Evolutionary conservation across 2,888 invertebrate species (phyloP), one percentile per base, ranked within the genome.

Genomic region (Drosophila kambysellisi): DNA sequence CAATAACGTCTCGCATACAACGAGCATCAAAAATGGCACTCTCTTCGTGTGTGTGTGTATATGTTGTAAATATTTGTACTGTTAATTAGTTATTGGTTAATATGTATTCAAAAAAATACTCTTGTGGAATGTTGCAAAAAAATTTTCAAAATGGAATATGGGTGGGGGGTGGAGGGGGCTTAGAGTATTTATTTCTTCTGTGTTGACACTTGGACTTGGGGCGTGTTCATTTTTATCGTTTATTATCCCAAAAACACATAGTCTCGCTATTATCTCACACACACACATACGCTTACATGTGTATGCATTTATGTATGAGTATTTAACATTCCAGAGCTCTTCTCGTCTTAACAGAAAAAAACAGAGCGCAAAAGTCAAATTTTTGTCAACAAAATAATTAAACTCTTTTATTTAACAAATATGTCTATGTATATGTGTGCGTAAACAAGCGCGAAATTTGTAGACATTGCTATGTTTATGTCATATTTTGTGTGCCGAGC

Each of bases 371-470:
- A 86, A 86, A 83, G 68, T 67, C 83, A 70, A 88, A 46, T 74
- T 74, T 80, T 82, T 88, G 82, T 83, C 82, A 83, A 88, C 82
- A 83, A 76, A 82, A 88, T 88, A 83, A 83, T 88, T 88, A 76
- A 85, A 85, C 83, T 80, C 86, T 71, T 61, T 71, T 76, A 32
- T 4, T 43, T 46, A 46, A 15, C 25, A 46, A 46, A 46, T 25
- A 25, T 46, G 15, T 46, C 7, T 46, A 46, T 25, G 41, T 29
- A 33, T 43, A 15, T 8, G 3, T 17, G 17, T 39, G 12, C 32
- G 39, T 35, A 11, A 46, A 15, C 15, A 25, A 25, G 25, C 25
- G 25, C 25, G 25, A 46, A 25, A 46, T 46, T 15, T 25, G 25
- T 46, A 15, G 15, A 15, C 46, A 46, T 46, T 46, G 46, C 12